Conservation (phyloP, 1,140 invertebrate genomes). For the Lethocerus indicus region DNA sequence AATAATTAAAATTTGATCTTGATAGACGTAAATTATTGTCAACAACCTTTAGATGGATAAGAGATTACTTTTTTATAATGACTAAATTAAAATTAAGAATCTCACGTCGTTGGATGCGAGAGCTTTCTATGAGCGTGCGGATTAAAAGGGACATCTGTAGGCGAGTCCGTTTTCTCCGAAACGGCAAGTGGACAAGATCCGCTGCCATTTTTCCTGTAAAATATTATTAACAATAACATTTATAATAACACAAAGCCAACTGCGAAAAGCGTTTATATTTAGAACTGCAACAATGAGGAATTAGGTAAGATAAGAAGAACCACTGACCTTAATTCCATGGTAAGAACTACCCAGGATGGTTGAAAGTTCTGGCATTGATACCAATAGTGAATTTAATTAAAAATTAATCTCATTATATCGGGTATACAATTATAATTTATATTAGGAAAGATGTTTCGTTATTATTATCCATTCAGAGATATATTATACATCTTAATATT, state of each 20-base stretch:
- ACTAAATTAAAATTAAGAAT: neutral
- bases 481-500: too few relatives aligned
- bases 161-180: conserved; percentile 3
- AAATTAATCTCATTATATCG: neutral
- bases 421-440: too few relatives aligned
- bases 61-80: neutral
- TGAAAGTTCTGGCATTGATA: too few relatives aligned
- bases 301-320: too few relatives aligned
- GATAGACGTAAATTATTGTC: neutral
- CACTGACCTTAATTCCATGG: neutral
- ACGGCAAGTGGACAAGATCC: conserved; percentile 6
- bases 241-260: neutral
- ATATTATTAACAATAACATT: neutral
- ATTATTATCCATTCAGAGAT: too few relatives aligned
- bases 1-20: neutral
- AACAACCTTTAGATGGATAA: neutral
- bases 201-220: conserved; percentile 13
- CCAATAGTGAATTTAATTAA: neutral
- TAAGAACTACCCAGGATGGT: neutral
- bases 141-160: conserved; percentile 29
- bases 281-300: too few relatives aligned
- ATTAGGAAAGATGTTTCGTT: too few relatives aligned
- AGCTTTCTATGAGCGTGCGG: conserved; percentile 43
- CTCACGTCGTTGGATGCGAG: conserved; percentile 52
- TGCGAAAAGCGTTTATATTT: neutral